Evolutionary conservation across 2,797 vertebrate species (phyloP), one percentile per base, ranked within the genome.

Genomic region (Podargus strigoides): DNA sequence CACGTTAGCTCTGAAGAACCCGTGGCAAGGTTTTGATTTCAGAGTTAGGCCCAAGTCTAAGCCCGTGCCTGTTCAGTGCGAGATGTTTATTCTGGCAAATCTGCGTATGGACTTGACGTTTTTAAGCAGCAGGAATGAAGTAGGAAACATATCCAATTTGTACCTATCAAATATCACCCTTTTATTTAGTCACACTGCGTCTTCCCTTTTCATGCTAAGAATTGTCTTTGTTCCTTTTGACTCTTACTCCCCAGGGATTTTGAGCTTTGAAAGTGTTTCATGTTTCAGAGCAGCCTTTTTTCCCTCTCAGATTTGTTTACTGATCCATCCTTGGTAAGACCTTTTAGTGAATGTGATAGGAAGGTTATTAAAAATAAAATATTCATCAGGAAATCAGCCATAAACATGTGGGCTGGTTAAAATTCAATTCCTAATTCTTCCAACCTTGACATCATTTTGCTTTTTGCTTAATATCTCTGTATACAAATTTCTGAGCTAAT

Each of bases 281-380:
- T 96, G 74, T 94, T 97, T 95, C 86, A 95, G 92, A 95, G 87
- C 85, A 89, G 90, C 63, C 46, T 93, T 95, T 94, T 94, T 42
- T 23, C 66, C 70, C 77, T 52, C 77, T 89, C 91, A 82, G 73
- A 95, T 94, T 95, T 95, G 93, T 95, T 96, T 96, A 93, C 90
- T 89, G 94, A 93, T 95, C 80, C 88, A 89, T 96, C 95, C 89
- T 95, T 84, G 86, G 90, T 87, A 78, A 94, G 74, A 79, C 92
- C 91, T 97, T 96, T 93, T 81, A 93, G 90, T 91, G 91, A 96
- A 96, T 96, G 93, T 96, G 95, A 94, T 95, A 49, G 83, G 92
- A 96, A 96, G 96, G 93, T 96, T 96, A 96, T 96, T 95, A 96
- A 93, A 94, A 95, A 78, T 96, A 93, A 98, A 96, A 97, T 96